Evolutionary conservation across 2,797 vertebrate species (phyloP), one percentile per base, ranked within the genome.

Genomic region (Takifugu ocellatus): DNA sequence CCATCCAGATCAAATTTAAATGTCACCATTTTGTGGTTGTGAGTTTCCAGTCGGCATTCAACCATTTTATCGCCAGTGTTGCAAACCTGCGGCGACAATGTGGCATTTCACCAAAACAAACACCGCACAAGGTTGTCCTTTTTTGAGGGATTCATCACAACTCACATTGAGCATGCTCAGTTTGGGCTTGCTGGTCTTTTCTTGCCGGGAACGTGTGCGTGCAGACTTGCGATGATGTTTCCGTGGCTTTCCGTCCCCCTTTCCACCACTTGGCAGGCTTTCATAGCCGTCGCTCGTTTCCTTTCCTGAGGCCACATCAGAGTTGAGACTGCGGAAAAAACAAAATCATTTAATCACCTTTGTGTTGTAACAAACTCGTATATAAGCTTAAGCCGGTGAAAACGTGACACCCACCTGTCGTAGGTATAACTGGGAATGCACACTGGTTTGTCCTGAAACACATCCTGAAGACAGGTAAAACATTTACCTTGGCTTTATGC

Each of bases 21-120:
- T 0, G 97, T 99, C 81, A 99, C 97, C 96, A 96, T 99, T 90
- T 98, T 99, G 89, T 99, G 97, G 83, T 99, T 99, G 84, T 99
- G 97, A 6, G 97, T 99, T 78, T 99, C 97, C 55, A 99, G 89
- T 77, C 98, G 97, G 69, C 97, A 99, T 83, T 99, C 97, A 17
- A 99, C 97, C 96, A 99, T 99, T 90, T 99, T 99, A 86, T 99
- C 97, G 0, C 97, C 97, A 0, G 94, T 87, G 74, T 88, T 87
- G 52, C 78, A 84, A 59, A 90, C 87, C 89, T 90, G 60, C 24
- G 7, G 7, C 2, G 36, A 17, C 15, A 66, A 9, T 1, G 24
- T 56, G 21, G 52, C 7, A 49, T 8, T 17, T 65, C 12, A 63
- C n/a, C 45, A 59, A 21, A 5, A 64, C 5, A 66, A 54, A 67